Base-by-base conservation (phyloP, 2,888 invertebrate genomes). In the Orgyia antiqua region DNA sequence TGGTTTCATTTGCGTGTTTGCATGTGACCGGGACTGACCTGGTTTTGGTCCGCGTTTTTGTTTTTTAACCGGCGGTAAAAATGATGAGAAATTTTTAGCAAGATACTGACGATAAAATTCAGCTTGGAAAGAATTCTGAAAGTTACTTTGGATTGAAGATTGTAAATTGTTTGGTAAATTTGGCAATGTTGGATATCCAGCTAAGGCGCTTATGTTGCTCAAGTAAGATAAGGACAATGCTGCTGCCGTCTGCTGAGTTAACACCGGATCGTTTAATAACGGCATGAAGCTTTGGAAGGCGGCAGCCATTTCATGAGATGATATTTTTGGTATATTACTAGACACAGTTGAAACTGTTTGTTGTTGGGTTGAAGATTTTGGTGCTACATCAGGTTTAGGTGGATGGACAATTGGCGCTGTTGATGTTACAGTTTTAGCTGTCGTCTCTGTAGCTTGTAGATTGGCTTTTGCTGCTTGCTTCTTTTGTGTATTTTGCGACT, bases 81-180 rank as follows among this genome's bases (percentile, higher is more conserved):
- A 77, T 0, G 79, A 56, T 1, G 77, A 60, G n/a, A 69, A 65
- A 13, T 58, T 66, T 40, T 76, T 77, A 0, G 68, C 68, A 13
- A 84, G 48, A 35, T 73, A 82, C 36, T 80, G 80, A 0, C 82
- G 64, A 40, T 78, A 86, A 44, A 78, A 84, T 43, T 84, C 84
- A 0, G 83, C 78, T 63, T 84, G 86, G 32, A 78, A 84, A 1
- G 74, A 68, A 42, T 71, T 77, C 21, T 71, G 73, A 7, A 72
- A 39, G 1, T 70, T 52, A 37, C 36, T 77, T 35, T 76, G 77
- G n/a, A 76, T 24, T 0, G 73, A 55, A 1, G 68, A 51, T 41
- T 77, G 82, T 17, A 82, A 37, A 6, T 62, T 48, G 29, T 61
- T 78, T 44, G 74, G 79, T n/a, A n/a, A n/a, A n/a, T n/a, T n/a